Evolutionary conservation across 1,140 invertebrate genomes (phyloP), one percentile per base, ranked within the genome.

Genomic region (Zophobas atratus): DNA sequence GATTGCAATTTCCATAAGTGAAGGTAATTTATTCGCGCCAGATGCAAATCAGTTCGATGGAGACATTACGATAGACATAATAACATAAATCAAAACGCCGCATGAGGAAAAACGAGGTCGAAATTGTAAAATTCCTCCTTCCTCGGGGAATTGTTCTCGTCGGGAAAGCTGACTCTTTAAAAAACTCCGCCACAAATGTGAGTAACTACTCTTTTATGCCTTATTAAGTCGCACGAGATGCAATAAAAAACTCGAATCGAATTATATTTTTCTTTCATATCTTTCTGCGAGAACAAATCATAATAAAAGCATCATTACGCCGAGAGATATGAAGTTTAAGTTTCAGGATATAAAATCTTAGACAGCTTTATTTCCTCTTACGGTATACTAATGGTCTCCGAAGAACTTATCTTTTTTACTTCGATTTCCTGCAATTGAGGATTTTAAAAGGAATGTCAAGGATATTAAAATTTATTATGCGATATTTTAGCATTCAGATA

Each of bases 1-100:
- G 79, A 80, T 80, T 80, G 79, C 73, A 71, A 80, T 80, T 79
- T 74, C 77, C 79, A 80, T 80, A 80, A 79, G 77, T 78, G 79
- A 71, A 70, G 38, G 72, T 75, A 77, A 77, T 77, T 80, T 80
- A 75, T 70, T 75, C 71, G 55, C 57, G 33, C 32, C 55, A 55
- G 67, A 76, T 76, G 55, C 49, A 80, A 70, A 70, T 67, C 75
- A 67, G 38, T 56, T 51, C 70, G 60, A n/a, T 32, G 35, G 70
- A 75, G 73, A 75, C 73, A 60, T 60, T 41, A 75, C 53, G 43
- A 43, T 75, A 56, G 51, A 75, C 73, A 60, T 75, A 75, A 75
- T 75, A 75, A 75, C 53, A 56, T 75, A 75, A 75, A 57, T 75
- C 73, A 60, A 43, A 72, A 41, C 70, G 43, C 8, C 35, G 36